Evolutionary conservation across 2,113 vertebrate species (phyloP).

Genomic region (Bos indicus): DNA sequence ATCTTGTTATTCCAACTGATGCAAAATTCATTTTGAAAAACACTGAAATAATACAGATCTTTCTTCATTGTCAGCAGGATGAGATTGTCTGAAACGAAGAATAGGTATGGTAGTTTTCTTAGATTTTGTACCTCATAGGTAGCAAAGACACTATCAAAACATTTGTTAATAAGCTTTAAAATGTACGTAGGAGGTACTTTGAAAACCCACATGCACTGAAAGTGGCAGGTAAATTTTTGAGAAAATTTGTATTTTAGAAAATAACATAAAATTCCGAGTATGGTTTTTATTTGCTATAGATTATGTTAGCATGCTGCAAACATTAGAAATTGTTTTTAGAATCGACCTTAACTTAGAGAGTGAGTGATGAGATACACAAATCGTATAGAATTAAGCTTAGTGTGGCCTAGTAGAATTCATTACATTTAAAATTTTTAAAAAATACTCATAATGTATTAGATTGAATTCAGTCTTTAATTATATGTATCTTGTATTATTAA

Average conservation of each 20-base stretch:
- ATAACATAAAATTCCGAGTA: neutral
- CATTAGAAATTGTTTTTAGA: constrained; percentile 2
- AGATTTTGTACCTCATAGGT: constrained; percentile 34
- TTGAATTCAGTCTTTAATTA: constrained; percentile 3
- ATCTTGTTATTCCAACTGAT: constrained; percentile 60
- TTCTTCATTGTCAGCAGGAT: constrained; percentile 66
- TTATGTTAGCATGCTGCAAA: constrained; percentile 32
- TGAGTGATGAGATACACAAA: neutral
- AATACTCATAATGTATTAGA: neutral
- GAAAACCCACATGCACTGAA: neutral
- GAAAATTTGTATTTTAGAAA: constrained; percentile 11
- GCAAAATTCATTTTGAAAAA: constrained; percentile 55
- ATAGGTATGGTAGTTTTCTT: constrained; percentile 59
- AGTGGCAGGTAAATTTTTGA: constrained; percentile 29
- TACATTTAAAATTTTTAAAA: neutral
- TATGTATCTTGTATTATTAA: neutral
- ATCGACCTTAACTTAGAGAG: constrained; percentile 1
- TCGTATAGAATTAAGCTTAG: neutral
- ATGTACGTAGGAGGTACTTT: constrained; percentile 12
- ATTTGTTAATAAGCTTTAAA: constrained; percentile 44
- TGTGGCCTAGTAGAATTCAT: neutral
- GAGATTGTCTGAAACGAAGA: constrained; percentile 67
- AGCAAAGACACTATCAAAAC: constrained; percentile 44
- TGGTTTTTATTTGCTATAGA: constrained; percentile 15
- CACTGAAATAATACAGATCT: constrained; percentile 58